Base-by-base conservation (phyloP, 2,113 vertebrate genomes). In the Larimichthys polyactis region DNA sequence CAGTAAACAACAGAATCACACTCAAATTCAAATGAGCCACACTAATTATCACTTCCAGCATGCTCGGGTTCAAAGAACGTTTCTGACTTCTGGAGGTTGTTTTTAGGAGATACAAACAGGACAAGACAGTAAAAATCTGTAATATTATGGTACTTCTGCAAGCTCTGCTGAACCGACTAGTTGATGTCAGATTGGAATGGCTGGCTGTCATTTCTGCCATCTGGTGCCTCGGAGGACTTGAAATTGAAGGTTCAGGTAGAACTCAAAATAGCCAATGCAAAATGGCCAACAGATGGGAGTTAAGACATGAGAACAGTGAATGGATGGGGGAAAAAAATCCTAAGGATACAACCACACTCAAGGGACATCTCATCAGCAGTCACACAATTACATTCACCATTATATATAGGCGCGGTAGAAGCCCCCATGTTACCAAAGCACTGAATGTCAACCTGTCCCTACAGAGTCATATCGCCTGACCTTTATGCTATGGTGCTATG, bases 261-360 rank as follows among this genome's bases (percentile, higher is more conserved):
- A 71, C 55, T 79, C 5, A 5, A 55, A 77, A 51, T 62, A 68
- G 32, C 63, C 29, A 5, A 32, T 17, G 48, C 16, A 51, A 63
- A 85, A 36, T 57, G 44, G 29, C 52, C 75, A 70, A 78, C 87
- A 90, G 87, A 92, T 87, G 83, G 89, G 60, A 58, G 67, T 1
- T 29, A 49, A 65, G 80, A 88, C 71, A 68, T 71, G 60, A 66
- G 75, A 75, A 63, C 5, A 63, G 22, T 49, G 43, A 84, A 44
- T 15, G 15, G 24, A 67, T 44, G 60, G 3, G 3, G 2, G 3
- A 32, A 16, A 22, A 55, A 75, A 60, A 75, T 32, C 74, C 14
- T 19, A 29, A 65, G 27, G 27, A 32, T 55, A 11, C 22, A 59
- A 24, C 29, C 19, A 27, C 69, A 74, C 72, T 68, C 66, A 2